Evolutionary conservation across 2,888 invertebrate genomes (phyloP).

Genomic region (Mechanitis mazaeus): DNA sequence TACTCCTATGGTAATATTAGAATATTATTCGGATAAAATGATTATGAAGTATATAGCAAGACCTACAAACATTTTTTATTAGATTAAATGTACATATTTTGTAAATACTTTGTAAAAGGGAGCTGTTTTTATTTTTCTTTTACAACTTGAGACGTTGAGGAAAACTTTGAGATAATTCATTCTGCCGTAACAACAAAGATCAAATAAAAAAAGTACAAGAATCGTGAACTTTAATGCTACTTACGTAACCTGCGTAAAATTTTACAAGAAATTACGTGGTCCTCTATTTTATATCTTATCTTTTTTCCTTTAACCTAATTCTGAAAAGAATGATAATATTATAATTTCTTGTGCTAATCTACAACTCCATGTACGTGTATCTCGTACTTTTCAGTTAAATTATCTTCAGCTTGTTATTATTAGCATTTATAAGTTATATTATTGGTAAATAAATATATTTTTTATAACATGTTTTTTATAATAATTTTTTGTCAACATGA

Average conservation of each 20-base stretch:
- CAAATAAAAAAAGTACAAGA: slow-evolving; percentile 45
- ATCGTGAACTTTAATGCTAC: slow-evolving; percentile 41
- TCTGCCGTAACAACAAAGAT: slow-evolving; percentile 39
- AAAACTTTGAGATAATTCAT: slow-evolving; percentile 39
- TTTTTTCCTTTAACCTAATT: not conserved
- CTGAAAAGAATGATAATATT: not conserved
- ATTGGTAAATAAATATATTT: too few species aligned
- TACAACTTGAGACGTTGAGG: slow-evolving; percentile 33
- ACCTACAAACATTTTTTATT: not conserved
- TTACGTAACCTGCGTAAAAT: slow-evolving; percentile 39
- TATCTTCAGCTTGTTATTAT: too few species aligned
- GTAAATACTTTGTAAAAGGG: not conserved
- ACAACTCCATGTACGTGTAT: too few species aligned
- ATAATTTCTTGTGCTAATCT: not conserved
- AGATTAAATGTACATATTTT: slow-evolving; percentile 3
- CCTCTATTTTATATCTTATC: not conserved
- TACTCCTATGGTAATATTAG: too few species aligned
- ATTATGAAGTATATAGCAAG: too few species aligned
- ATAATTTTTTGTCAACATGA: too few species aligned
- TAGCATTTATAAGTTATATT: too few species aligned
- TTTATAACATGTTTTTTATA: too few species aligned
- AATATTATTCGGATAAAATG: not conserved
- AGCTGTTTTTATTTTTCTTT: slow-evolving; percentile 29
- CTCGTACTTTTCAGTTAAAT: too few species aligned
- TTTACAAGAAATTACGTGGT: slow-evolving; percentile 12